Evolutionary conservation across 2,888 invertebrate genomes (phyloP).

Genomic region (Limnephilus lunatus): DNA sequence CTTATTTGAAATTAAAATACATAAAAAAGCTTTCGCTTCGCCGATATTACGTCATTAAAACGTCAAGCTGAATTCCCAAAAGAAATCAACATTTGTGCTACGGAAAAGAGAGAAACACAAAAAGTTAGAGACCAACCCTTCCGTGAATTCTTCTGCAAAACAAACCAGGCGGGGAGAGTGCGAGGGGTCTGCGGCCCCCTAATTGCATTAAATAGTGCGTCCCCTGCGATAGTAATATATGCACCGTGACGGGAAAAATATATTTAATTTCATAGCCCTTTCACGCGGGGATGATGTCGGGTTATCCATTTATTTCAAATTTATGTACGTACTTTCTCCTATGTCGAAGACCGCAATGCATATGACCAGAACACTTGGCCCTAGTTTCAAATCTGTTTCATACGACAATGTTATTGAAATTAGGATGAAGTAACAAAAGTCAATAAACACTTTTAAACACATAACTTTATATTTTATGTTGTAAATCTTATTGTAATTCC

Average conservation of each 20-base stretch:
- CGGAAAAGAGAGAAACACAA: neutral
- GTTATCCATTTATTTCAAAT: neutral
- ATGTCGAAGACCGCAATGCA: neutral
- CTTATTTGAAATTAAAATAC: constrained; percentile 35
- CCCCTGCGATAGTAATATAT: constrained; percentile 47
- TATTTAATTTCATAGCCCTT: constrained; percentile 43
- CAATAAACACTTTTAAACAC: no score
- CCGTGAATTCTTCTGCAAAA: constrained; percentile 1
- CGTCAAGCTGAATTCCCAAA: constrained; percentile 40
- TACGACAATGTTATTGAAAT: neutral
- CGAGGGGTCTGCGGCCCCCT: constrained; percentile 32
- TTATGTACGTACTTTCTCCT: neutral
- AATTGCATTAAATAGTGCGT: constrained; percentile 62
- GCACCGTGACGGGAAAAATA: constrained; percentile 53
- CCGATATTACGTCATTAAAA: constrained; percentile 45
- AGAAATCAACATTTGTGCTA: constrained; percentile 58
- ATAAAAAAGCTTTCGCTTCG: constrained; percentile 19
- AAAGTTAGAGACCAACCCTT: constrained; percentile 4
- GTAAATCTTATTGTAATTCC: no score
- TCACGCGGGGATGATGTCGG: constrained; percentile 10
- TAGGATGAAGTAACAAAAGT: no score
- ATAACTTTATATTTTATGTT: no score
- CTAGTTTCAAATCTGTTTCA: neutral
- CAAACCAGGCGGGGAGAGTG: constrained; percentile 13
- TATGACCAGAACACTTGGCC: neutral